Conservation (phyloP, 2,888 invertebrate genomes). For the Tuta absoluta region DNA sequence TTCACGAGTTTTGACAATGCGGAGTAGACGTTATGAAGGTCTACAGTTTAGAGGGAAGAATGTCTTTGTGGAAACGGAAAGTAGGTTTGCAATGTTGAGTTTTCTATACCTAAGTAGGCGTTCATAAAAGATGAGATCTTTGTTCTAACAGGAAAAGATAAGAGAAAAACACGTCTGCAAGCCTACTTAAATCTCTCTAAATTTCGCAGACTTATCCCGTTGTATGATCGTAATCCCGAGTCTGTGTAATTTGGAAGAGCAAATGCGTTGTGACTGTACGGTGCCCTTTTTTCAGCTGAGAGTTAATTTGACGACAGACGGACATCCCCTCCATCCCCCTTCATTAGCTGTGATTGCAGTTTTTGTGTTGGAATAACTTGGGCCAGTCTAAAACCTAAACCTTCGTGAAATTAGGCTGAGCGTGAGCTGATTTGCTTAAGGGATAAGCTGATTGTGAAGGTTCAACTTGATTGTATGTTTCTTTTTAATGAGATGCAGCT, state of each 20-base stretch:
- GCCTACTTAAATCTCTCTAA: constrained; percentile 16
- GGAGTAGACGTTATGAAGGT: background rate
- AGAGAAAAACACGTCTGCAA: constrained; percentile 1
- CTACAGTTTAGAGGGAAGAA: background rate
- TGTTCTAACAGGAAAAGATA: constrained; percentile 8
- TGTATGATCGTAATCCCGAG: constrained; percentile 18
- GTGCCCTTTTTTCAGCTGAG: constrained; percentile 20
- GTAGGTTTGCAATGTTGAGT: too few relatives aligned
- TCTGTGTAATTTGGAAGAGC: constrained; percentile 38
- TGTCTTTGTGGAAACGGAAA: constrained; percentile 9
- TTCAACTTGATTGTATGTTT: too few relatives aligned
- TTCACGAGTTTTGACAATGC: constrained; percentile 4
- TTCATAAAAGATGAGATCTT: background rate
- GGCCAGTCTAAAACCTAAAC: background rate
- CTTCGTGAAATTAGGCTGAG: constrained; percentile 9
- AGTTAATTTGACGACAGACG: constrained; percentile 53
- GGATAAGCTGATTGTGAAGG: constrained; percentile 1
- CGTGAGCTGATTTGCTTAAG: background rate
- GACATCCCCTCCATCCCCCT: constrained; percentile 34
- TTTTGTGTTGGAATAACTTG: constrained; percentile 37
- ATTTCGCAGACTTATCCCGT: constrained; percentile 14
- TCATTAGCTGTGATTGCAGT: constrained; percentile 66
- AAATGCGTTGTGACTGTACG: constrained; percentile 39
- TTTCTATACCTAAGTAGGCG: too few relatives aligned
- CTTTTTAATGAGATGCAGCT: too few relatives aligned